A percentile compares a stretch with the other conserved stretches of the same genome.
Evolutionary conservation across 2,113 vertebrate genomes (phyloP).

Genomic region (Lophotis ruficrista): DNA sequence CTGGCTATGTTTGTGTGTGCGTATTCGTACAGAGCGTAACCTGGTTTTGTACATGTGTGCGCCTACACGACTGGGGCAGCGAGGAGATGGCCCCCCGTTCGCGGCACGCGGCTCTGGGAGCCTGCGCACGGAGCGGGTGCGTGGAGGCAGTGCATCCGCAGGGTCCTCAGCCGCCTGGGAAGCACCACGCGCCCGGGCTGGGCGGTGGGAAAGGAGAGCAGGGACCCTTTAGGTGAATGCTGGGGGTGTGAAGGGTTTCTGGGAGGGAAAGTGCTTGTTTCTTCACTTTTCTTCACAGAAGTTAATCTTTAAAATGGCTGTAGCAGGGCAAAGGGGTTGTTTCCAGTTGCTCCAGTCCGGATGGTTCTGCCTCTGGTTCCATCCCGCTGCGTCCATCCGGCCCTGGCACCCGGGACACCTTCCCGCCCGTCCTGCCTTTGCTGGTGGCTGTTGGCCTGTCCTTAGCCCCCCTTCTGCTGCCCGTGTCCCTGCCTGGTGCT

Average conservation of each 20-base stretch:
- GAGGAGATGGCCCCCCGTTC: neutral
- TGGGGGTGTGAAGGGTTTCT: neutral
- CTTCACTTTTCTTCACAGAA: neutral
- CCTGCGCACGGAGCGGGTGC: neutral
- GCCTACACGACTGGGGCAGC: neutral
- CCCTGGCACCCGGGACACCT: neutral
- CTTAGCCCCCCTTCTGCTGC: neutral
- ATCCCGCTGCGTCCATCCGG: neutral
- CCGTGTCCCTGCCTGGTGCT: neutral
- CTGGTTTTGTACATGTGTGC: neutral
- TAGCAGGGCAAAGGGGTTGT: neutral
- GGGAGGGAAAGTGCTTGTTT: neutral
- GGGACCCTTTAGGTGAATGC: neutral
- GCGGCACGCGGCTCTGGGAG: neutral
- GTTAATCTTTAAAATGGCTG: neutral
- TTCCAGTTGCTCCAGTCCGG: neutral
- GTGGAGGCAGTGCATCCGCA: neutral
- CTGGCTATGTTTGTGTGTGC: accelerated
- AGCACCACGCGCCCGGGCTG: accelerated
- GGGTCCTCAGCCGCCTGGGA: neutral
- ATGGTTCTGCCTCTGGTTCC: neutral
- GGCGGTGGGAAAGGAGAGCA: neutral
- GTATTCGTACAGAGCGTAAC: accelerated
- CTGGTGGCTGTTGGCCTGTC: neutral
- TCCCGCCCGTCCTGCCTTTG: neutral